These are phyloP conservation scores for Drosophila watanabei DNA, from an alignment of 1,140 invertebrate species.

Conservation along the genomic window DNA sequence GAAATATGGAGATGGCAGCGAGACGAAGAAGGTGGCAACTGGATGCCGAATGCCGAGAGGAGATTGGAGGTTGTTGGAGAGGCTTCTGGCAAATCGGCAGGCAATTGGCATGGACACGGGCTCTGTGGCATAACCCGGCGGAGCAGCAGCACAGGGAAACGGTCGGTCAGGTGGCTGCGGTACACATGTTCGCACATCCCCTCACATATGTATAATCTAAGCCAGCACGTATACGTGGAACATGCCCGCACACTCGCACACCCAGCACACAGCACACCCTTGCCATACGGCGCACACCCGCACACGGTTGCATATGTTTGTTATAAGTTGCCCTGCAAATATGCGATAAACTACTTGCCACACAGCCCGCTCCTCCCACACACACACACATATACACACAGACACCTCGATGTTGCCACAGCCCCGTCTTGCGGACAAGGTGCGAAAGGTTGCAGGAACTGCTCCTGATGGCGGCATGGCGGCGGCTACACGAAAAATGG, in stretches of 20 bases:
- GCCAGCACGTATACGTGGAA: slow-evolving; percentile 24
- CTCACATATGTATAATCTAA: slow-evolving; percentile 47
- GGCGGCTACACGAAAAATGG: slow-evolving; percentile 62
- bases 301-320: slow-evolving; percentile 68
- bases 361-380: not conserved
- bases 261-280: not conserved
- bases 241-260: slow-evolving; percentile 2
- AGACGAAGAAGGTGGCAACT: slow-evolving; percentile 6
- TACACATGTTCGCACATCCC: slow-evolving; percentile 32
- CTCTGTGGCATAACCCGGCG: not conserved
- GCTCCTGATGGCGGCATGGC: slow-evolving; percentile 7
- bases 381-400: not conserved
- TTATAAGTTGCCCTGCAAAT: slow-evolving; percentile 72
- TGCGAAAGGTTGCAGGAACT: slow-evolving; percentile 18
- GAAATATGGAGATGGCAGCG: not conserved
- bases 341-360: slow-evolving; percentile 80
- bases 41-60: not conserved
- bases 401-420: not conserved
- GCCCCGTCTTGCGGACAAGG: slow-evolving; percentile 12
- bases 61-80: not conserved
- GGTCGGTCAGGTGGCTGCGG: slow-evolving; percentile 44
- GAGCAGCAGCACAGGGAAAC: not conserved
- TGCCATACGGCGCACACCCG: slow-evolving; percentile 6
- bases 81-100: slow-evolving; percentile 37
- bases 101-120: slow-evolving; percentile 7